These are phyloP conservation scores for Dexiosoma caninum DNA, from an alignment of 2,888 invertebrate species.

Conservation along the genomic window DNA sequence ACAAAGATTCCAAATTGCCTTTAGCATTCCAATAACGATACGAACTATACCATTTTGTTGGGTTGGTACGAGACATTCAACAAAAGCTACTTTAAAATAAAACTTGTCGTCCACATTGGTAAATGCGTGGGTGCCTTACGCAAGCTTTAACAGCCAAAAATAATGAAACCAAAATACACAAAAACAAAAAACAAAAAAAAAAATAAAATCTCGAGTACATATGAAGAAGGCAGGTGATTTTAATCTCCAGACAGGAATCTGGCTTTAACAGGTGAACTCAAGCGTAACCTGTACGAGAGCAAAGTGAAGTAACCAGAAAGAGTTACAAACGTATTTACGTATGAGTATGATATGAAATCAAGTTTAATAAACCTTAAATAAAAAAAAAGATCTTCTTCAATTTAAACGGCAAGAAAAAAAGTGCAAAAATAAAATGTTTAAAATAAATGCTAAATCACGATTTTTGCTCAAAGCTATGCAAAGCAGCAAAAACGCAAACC, in stretches of 20 bases:
- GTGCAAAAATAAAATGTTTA: constrained; percentile 34
- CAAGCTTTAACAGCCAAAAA: constrained; percentile 40
- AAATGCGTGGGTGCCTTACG: constrained; percentile 64
- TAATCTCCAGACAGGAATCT: constrained; percentile 76
- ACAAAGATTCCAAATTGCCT: constrained; percentile 18
- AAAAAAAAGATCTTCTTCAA: constrained; percentile 52
- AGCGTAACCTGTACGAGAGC: constrained; percentile 55
- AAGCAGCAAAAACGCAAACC: constrained; percentile 45
- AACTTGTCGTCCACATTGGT: constrained; percentile 38
- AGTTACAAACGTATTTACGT: neutral
- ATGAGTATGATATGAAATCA: constrained; percentile 24
- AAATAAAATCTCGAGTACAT: neutral
- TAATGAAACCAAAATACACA: no score
- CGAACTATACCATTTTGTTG: constrained; percentile 12
- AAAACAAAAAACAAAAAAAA: neutral
- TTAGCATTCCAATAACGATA: constrained; percentile 12
- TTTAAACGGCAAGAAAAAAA: constrained; percentile 25
- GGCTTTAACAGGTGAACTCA: constrained; percentile 74
- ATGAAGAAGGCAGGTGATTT: constrained; percentile 73
- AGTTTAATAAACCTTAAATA: constrained; percentile 56
- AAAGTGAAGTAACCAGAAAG: constrained; percentile 48
- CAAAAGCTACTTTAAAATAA: constrained; percentile 50
- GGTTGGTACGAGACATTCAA: constrained; percentile 9
- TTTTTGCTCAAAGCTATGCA: constrained; percentile 66
- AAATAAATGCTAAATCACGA: constrained; percentile 66